These are phyloP conservation scores for Agrilus cyanescens DNA, from an alignment of 2,888 invertebrate species.

Conservation along the genomic window DNA sequence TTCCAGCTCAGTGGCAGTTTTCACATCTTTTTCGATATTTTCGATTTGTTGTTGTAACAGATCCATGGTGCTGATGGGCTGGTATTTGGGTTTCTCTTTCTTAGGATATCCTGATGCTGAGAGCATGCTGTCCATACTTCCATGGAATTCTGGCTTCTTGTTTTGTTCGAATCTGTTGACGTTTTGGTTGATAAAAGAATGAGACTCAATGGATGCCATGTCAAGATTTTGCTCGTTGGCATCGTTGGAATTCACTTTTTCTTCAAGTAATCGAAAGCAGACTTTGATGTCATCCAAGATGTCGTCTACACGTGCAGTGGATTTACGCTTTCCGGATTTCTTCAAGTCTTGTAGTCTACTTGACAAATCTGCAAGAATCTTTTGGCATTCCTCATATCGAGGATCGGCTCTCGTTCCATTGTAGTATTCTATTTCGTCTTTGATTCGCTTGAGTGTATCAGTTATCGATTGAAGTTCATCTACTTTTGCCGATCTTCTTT, in stretches of 20 bases:
- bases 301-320: constrained; percentile 8
- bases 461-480: constrained; percentile 1
- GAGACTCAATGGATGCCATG: constrained; percentile 20
- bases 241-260: constrained; percentile 10
- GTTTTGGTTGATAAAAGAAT: constrained; percentile 17
- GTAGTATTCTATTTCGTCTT: constrained; percentile 11
- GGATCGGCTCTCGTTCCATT: constrained; percentile 9
- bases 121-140: neutral
- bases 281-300: constrained; percentile 11
- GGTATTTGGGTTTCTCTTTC: neutral
- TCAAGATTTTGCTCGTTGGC: constrained; percentile 16
- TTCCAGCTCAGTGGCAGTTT: constrained; percentile 12
- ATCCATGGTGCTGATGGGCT: constrained; percentile 5
- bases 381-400: constrained; percentile 12
- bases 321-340: constrained; percentile 9
- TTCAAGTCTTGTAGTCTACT: constrained; percentile 11
- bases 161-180: constrained; percentile 3
- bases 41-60: constrained; percentile 12
- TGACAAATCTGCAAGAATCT: constrained; percentile 8
- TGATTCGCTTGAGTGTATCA: neutral
- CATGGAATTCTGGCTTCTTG: neutral
- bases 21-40: constrained; percentile 14
- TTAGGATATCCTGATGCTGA: too few species aligned
- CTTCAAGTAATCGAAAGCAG: constrained; percentile 12
- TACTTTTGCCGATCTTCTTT: neutral